A percentile compares a stretch with the other conserved stretches of the same genome.
phyloP scores from a whole-genome alignment of 64 coral and sea anemone genomes.

The Porites lutea region DNA sequence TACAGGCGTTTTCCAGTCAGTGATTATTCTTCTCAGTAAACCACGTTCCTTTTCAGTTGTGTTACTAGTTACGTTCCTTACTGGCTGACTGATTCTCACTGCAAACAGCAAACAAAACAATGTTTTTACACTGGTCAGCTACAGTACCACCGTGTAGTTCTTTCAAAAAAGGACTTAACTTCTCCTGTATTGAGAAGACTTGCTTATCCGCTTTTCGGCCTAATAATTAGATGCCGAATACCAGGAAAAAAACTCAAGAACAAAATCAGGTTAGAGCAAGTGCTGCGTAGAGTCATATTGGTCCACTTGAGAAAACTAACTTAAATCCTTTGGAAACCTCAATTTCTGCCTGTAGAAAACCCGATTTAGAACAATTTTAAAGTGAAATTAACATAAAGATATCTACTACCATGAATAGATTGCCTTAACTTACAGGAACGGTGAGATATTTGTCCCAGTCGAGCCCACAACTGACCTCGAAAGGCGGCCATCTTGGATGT shows the following conservation, averaged over 20 bases:
- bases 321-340: too few relatives aligned
- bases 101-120: neutral
- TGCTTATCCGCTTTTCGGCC: too few relatives aligned
- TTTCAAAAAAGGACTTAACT: too few relatives aligned
- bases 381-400: neutral
- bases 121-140: neutral
- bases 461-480: conserved; percentile 10
- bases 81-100: conserved; percentile 14
- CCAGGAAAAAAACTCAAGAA: too few relatives aligned
- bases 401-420: too few relatives aligned
- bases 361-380: neutral
- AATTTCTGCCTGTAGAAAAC: neutral
- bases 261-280: too few relatives aligned
- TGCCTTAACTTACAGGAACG: neutral
- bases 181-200: too few relatives aligned
- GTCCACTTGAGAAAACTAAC: too few relatives aligned
- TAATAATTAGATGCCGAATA: too few relatives aligned
- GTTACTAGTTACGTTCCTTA: neutral
- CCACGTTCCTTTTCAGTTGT: conserved; percentile 4
- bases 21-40: conserved; percentile 20
- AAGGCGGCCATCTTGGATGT: conserved; percentile 21
- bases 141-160: too few relatives aligned
- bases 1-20: conserved; percentile 51
- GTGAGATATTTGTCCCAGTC: conserved; percentile 7
- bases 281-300: too few relatives aligned